Evolutionary conservation across 1,140 invertebrate species (phyloP).

Genomic region (Ridgeia piscesae): DNA sequence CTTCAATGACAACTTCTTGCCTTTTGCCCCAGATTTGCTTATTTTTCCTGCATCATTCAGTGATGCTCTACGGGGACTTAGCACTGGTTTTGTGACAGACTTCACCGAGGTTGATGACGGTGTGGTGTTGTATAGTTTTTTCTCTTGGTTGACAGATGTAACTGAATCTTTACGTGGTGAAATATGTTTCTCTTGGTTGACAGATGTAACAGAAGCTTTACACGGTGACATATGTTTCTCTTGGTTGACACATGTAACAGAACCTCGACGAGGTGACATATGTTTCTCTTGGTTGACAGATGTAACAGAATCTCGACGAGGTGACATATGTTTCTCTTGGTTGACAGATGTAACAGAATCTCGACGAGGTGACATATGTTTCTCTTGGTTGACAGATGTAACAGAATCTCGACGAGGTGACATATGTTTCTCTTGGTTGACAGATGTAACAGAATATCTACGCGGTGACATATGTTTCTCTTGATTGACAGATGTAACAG

Average conservation of each 20-base stretch:
- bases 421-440: background rate
- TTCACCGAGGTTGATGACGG: background rate
- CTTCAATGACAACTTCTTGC: background rate
- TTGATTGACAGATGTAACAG: background rate
- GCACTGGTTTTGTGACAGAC: background rate
- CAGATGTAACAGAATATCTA: background rate
- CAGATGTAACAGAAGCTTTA: background rate
- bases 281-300: background rate
- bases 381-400: background rate
- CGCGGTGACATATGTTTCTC: background rate
- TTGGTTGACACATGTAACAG: background rate
- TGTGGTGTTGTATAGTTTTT: background rate
- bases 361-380: background rate
- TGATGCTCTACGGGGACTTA: background rate
- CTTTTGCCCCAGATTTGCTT: background rate
- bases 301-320: background rate
- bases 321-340: too few species aligned
- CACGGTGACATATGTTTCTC: background rate
- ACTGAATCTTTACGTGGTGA: background rate
- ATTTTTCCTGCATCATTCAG: background rate
- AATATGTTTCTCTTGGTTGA: background rate
- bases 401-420: background rate
- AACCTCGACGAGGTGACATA: background rate
- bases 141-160: background rate
- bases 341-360: background rate